Evolutionary conservation across 2,888 invertebrate genomes (phyloP).

Genomic region (Limnephilus rhombicus): DNA sequence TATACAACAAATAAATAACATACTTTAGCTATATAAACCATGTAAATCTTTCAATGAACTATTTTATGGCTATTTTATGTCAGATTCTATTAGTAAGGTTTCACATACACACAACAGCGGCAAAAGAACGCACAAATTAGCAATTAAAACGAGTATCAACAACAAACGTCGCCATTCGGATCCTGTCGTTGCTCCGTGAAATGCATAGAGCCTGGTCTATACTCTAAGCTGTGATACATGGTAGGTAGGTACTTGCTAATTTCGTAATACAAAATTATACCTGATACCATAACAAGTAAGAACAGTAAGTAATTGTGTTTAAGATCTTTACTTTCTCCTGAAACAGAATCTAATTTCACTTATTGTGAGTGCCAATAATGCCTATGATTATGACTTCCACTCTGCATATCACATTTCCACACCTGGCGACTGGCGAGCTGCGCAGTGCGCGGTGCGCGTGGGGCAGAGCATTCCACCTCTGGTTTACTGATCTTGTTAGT

Average conservation of each 20-base stretch:
- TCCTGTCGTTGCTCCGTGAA: no score
- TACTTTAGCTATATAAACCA: no score
- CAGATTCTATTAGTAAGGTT: no score
- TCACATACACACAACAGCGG: no score
- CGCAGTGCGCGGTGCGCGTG: neutral
- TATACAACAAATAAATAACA: no score
- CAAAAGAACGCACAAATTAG: no score
- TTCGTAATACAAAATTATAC: neutral
- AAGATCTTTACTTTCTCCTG: neutral
- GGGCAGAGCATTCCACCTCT: neutral
- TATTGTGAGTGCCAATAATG: neutral
- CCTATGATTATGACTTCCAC: neutral
- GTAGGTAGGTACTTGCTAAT: neutral
- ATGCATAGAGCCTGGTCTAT: no score
- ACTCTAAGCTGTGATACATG: no score
- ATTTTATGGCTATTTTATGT: no score
- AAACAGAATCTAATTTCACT: neutral
- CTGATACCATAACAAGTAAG: neutral
- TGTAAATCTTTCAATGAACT: no score
- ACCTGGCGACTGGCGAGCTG: neutral
- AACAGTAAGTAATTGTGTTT: neutral
- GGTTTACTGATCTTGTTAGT: slow-evolving; percentile 27
- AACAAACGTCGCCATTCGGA: no score
- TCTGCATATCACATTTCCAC: slow-evolving; percentile 30
- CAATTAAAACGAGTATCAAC: no score